Base-by-base conservation (phyloP, 1,140 invertebrate species). In the Sycobia sp. region DNA sequence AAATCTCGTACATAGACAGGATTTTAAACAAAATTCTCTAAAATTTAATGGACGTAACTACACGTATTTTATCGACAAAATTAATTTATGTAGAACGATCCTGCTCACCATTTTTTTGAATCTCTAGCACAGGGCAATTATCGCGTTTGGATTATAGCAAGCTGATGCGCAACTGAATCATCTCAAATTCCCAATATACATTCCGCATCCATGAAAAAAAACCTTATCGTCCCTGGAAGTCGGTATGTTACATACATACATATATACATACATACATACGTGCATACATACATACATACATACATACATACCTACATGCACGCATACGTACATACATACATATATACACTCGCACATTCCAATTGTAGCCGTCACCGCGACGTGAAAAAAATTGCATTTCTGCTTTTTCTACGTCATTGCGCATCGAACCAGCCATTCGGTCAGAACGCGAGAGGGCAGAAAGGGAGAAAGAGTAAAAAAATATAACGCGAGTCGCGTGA, bases 131-230 rank as follows among this genome's bases (percentile, higher is more conserved):
- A 13, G 49, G n/a, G n/a, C n/a, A 43, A 27, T 60, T 34, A 60
- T n/a, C n/a, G n/a, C n/a, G n/a, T n/a, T n/a, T n/a, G n/a, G n/a
- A n/a, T 32, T 32, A 7, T 11, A 11, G 11, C 11, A 32, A 32
- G 29, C 29, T 11, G 11, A 32, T 54, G 43, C 39, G 62, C 49
- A 64, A 51, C 25, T 27, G 14, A 62, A 43, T 50, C 49, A 38
- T 44, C 55, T 65, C 56, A 47, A 59, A 65, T 65, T 59, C 18
- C 49, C 50, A 65, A 57, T 51, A 51, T 49, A 44, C 39, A n/a
- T n/a, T 46, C 47, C 29, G 44, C 50, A 70, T 70, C 69, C 56
- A 44, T 36, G 56, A n/a, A n/a, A 65, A 62, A 67, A 70, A 68
- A 70, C 50, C 61, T 58, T 65, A 63, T 63, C 61, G n/a, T 13